These are phyloP conservation scores for Pomatostomus ruficeps DNA, from an alignment of 2,113 vertebrate genomes.

Conservation along the genomic window DNA sequence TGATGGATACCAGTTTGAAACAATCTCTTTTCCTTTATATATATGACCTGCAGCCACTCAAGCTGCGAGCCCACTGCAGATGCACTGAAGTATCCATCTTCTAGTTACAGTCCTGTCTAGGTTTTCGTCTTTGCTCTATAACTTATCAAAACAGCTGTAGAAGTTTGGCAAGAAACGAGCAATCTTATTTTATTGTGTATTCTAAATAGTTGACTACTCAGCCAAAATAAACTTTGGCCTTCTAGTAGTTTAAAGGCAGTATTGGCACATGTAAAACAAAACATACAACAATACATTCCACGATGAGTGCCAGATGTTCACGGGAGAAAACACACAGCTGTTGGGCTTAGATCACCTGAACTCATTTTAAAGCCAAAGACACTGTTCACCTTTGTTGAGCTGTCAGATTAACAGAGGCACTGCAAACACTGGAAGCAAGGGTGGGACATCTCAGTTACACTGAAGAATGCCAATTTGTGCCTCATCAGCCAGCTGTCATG, in stretches of 20 bases:
- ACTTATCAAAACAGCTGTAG: conserved; percentile 28
- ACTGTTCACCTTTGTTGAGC: conserved; percentile 48
- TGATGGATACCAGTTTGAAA: conserved; percentile 52
- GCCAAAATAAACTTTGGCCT: conserved; percentile 46
- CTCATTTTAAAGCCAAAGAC: conserved; percentile 39
- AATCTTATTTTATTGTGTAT: conserved; percentile 11
- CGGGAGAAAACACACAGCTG: conserved; percentile 50
- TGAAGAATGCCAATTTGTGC: conserved; percentile 59
- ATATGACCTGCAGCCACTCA: conserved; percentile 39
- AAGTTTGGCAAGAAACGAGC: background rate
- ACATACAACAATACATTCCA: conserved; percentile 47
- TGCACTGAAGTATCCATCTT: background rate
- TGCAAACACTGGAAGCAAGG: conserved; percentile 39
- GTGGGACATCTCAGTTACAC: conserved; percentile 57
- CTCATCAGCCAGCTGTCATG: conserved; percentile 48
- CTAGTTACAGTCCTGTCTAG: background rate
- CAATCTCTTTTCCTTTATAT: background rate
- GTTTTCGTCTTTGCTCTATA: background rate
- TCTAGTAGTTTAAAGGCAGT: conserved; percentile 42
- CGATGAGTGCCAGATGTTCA: conserved; percentile 47
- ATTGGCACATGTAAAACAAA: conserved; percentile 39
- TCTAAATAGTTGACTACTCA: conserved; percentile 31
- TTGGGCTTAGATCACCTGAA: conserved; percentile 56
- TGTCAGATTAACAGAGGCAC: conserved; percentile 58
- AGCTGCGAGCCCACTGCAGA: background rate